These are phyloP conservation scores for Pseudonaja textilis DNA, from an alignment of 2,113 vertebrate genomes.

Conservation along the genomic window DNA sequence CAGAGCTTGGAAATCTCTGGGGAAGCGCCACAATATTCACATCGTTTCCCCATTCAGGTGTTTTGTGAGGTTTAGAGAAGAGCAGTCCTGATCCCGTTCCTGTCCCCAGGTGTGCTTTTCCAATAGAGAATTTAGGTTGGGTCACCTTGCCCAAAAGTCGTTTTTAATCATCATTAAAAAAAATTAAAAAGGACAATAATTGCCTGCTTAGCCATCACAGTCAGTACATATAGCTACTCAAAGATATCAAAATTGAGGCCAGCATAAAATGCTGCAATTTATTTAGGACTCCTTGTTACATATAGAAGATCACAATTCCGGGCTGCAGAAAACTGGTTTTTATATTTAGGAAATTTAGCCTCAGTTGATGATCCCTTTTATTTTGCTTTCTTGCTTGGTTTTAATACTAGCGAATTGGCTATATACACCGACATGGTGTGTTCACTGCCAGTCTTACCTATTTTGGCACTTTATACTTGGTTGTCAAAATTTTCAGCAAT, in stretches of 20 bases:
- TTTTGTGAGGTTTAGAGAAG: neutral
- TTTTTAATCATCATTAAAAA: neutral
- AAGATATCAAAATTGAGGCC: neutral
- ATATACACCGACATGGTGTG: neutral
- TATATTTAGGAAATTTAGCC: neutral
- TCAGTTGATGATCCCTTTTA: neutral
- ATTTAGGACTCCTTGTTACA: neutral
- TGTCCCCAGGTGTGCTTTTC: neutral
- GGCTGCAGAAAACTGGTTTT: neutral
- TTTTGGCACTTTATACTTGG: neutral
- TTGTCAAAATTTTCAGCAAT: neutral
- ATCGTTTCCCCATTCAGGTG: neutral
- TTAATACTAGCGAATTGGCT: neutral
- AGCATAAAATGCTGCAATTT: neutral
- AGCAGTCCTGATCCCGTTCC: neutral
- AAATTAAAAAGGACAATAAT: neutral
- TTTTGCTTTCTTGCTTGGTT: neutral
- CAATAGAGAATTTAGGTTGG: neutral
- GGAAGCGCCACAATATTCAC: neutral
- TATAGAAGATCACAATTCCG: neutral
- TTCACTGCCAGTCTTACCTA: neutral
- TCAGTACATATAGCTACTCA: neutral
- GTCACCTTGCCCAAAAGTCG: neutral
- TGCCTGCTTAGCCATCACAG: neutral
- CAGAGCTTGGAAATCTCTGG: neutral